Evolutionary conservation across 2,797 vertebrate genomes (phyloP).

Genomic region (Siniperca obscura): DNA sequence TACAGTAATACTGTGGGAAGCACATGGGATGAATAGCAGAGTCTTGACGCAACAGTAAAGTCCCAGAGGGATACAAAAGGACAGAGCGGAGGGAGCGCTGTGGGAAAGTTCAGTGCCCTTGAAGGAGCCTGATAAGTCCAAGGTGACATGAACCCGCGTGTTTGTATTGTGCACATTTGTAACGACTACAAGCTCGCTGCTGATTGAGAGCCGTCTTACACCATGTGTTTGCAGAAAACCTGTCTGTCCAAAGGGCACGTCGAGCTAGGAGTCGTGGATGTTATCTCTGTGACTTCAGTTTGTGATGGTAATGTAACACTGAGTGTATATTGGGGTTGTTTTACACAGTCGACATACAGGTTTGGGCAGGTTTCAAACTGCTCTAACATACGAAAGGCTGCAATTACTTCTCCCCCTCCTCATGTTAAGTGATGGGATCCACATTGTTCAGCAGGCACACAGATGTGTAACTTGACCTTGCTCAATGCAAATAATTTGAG

Average conservation of each 20-base stretch:
- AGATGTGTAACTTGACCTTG: constrained; percentile 78
- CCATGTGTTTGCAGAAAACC: constrained; percentile 65
- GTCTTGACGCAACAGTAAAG: constrained; percentile 63
- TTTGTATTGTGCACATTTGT: constrained; percentile 77
- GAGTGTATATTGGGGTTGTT: constrained; percentile 22
- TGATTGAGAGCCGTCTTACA: constrained; percentile 61
- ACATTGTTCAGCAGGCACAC: constrained; percentile 65
- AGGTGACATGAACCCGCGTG: constrained; percentile 68
- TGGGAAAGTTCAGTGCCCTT: constrained; percentile 82
- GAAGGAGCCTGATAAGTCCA: constrained; percentile 77
- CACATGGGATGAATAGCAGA: constrained; percentile 50
- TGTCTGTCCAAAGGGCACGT: constrained; percentile 69
- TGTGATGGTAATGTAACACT: constrained; percentile 44
- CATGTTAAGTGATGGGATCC: constrained; percentile 50
- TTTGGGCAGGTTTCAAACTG: constrained; percentile 58
- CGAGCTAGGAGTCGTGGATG: constrained; percentile 59
- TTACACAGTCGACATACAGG: constrained; percentile 57
- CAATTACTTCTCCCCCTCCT: constrained; percentile 26
- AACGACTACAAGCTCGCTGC: constrained; percentile 61
- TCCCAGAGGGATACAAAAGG: constrained; percentile 52
- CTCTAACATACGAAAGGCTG: constrained; percentile 59
- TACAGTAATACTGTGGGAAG: constrained; percentile 70
- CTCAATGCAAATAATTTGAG: constrained; percentile 75
- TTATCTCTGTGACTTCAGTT: constrained; percentile 58
- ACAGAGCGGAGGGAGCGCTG: constrained; percentile 52